A percentile compares a stretch with the other conserved stretches of the same genome.
These are phyloP conservation scores for Orestias chungarensis DNA, from an alignment of 2,797 vertebrate genomes.

Conservation along the genomic window DNA sequence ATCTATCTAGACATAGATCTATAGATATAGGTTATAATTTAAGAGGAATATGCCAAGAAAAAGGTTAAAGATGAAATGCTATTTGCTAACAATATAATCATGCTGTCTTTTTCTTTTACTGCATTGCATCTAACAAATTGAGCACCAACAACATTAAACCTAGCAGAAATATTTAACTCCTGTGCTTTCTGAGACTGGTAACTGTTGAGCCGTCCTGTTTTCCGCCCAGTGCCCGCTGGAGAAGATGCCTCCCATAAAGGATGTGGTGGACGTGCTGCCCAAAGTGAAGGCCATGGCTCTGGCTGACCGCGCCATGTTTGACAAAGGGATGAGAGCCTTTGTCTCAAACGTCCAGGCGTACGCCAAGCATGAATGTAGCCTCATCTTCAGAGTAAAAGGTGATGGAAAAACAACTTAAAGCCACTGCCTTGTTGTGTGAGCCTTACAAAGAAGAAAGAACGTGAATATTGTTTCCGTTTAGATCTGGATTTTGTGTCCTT, in stretches of 20 bases:
- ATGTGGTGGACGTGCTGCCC: constrained; percentile 85
- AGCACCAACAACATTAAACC: background rate
- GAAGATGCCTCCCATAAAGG: constrained; percentile 76
- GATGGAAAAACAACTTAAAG: background rate
- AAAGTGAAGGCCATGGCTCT: constrained; percentile 86
- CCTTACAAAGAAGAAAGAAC: background rate
- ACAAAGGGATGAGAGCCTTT: constrained; percentile 91
- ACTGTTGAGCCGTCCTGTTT: too few relatives aligned
- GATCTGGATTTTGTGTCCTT: constrained; percentile 89
- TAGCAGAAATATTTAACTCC: background rate
- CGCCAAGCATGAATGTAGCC: constrained; percentile 92
- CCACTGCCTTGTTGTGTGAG: too few relatives aligned
- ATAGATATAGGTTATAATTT: too few relatives aligned
- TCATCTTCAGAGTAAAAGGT: constrained; percentile 97
- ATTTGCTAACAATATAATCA: too few relatives aligned
- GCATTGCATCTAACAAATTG: too few relatives aligned
- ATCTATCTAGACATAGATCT: too few relatives aligned
- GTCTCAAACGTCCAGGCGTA: constrained; percentile 93
- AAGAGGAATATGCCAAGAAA: background rate
- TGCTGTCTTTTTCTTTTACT: background rate
- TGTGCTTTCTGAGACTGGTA: too few relatives aligned
- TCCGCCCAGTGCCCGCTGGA: constrained; percentile 88
- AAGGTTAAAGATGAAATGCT: too few relatives aligned
- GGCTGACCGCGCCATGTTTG: constrained; percentile 89
- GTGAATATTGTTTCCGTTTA: too few relatives aligned